A percentile compares a stretch with the other conserved stretches of the same genome.
Evolutionary conservation across 2,113 vertebrate species (phyloP).

Genomic region (Carollia perspicillata): DNA sequence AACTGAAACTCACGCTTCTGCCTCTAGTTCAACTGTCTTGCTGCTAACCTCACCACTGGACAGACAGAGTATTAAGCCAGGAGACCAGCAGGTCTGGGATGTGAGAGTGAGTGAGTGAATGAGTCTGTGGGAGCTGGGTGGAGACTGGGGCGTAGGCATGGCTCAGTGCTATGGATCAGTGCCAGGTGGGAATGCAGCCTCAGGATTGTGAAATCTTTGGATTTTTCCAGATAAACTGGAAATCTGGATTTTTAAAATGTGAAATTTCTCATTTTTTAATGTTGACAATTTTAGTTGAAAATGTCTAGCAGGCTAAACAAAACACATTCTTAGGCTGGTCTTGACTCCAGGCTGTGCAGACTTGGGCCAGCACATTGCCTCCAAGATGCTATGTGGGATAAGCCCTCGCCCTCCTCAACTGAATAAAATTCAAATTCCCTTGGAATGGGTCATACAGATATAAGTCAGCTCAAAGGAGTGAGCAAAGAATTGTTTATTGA

Average conservation of each 20-base stretch:
- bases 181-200: constrained; percentile 4
- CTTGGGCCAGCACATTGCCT: not conserved
- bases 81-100: not conserved
- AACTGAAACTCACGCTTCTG: not conserved
- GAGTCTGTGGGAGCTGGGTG: not conserved
- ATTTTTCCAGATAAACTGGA: constrained; percentile 51
- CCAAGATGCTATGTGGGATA: not conserved
- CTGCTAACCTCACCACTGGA: not conserved
- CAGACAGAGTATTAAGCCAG: not conserved
- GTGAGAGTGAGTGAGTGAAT: not conserved
- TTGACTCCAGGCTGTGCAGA: not conserved
- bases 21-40: not conserved
- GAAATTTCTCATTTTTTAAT: not conserved
- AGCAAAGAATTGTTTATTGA: not conserved
- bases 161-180: not conserved
- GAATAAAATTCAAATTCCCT: not conserved
- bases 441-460: not conserved
- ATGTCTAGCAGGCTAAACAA: constrained; percentile 33
- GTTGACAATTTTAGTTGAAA: constrained; percentile 49
- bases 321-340: constrained; percentile 56
- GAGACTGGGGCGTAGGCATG: fast-evolving
- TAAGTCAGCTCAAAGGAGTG: not conserved
- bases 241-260: constrained; percentile 37
- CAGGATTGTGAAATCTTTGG: not conserved
- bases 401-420: not conserved